Evolutionary conservation across 2,888 invertebrate genomes (phyloP).

Genomic region (Melanophora roralis): DNA sequence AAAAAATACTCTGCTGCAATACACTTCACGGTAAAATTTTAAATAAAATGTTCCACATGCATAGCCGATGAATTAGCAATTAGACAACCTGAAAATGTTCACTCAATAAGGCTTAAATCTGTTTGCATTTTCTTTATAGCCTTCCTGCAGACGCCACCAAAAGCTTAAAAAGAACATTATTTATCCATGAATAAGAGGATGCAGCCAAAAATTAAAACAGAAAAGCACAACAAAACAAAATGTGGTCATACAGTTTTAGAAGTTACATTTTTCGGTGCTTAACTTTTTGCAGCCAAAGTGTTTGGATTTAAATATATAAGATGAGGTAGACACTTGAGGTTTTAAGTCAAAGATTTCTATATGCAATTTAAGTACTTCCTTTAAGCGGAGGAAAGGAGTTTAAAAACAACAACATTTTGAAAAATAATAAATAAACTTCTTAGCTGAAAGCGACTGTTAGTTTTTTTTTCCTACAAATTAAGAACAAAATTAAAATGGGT

Average conservation of each 20-base stretch:
- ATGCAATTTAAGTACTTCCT: conserved; percentile 33
- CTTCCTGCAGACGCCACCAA: not conserved
- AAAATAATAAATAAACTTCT: conserved; percentile 38
- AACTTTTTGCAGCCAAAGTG: conserved; percentile 19
- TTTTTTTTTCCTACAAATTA: not conserved
- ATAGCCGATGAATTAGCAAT: conserved; percentile 42
- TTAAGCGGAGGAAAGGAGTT: not conserved
- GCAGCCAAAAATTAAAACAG: too few relatives aligned
- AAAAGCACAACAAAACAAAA: conserved; percentile 23
- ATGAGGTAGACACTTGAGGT: conserved; percentile 54
- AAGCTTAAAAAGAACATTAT: too few relatives aligned
- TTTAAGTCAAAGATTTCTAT: conserved; percentile 41
- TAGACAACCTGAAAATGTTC: conserved; percentile 47
- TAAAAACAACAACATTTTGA: not conserved
- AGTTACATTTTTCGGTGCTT: conserved; percentile 6
- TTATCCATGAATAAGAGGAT: too few relatives aligned
- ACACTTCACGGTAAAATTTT: not conserved
- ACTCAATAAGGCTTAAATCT: conserved; percentile 32
- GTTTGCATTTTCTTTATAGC: conserved; percentile 24
- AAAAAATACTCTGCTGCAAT: not conserved
- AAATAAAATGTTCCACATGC: conserved; percentile 22
- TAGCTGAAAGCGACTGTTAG: not conserved
- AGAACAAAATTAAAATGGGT: not conserved
- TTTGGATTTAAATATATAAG: conserved; percentile 44
- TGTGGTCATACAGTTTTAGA: conserved; percentile 21